Evolutionary conservation across 2,797 vertebrate species (phyloP).

Genomic region (Sylvia borin): DNA sequence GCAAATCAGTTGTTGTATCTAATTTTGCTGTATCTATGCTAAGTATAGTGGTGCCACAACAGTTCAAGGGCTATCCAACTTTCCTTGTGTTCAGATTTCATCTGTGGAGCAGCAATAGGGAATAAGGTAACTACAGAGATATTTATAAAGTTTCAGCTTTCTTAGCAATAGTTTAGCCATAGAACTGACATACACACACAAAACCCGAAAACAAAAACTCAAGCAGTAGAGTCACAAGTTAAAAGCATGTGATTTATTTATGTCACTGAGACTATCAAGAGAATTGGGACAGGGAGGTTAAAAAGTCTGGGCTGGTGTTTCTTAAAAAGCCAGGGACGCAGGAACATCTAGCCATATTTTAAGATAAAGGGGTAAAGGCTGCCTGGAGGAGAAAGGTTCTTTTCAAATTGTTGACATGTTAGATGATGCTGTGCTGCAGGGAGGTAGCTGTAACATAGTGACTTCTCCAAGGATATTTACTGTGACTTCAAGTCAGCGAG

Average conservation of each 20-base stretch:
- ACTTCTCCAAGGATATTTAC: neutral
- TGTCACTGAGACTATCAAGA: neutral
- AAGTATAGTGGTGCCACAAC: neutral
- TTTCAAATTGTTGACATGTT: neutral
- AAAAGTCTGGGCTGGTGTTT: neutral
- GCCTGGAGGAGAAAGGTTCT: neutral
- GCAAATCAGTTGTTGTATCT: neutral
- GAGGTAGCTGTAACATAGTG: neutral
- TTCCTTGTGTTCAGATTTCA: neutral
- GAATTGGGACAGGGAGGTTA: neutral
- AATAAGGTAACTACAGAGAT: neutral
- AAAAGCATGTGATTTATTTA: slow-evolving; percentile 15
- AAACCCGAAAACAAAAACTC: neutral
- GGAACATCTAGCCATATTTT: neutral
- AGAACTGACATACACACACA: neutral
- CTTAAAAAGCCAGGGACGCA: neutral
- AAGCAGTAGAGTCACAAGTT: neutral
- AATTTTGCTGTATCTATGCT: neutral
- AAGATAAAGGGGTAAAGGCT: neutral
- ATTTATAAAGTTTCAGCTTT: slow-evolving; percentile 5
- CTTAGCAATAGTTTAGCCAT: neutral
- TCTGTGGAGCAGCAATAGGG: neutral
- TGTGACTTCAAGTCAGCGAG: neutral
- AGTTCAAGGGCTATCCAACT: neutral
- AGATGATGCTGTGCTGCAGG: neutral